These are phyloP conservation scores for Columbina picui DNA, from an alignment of 2,113 vertebrate species.

Conservation along the genomic window DNA sequence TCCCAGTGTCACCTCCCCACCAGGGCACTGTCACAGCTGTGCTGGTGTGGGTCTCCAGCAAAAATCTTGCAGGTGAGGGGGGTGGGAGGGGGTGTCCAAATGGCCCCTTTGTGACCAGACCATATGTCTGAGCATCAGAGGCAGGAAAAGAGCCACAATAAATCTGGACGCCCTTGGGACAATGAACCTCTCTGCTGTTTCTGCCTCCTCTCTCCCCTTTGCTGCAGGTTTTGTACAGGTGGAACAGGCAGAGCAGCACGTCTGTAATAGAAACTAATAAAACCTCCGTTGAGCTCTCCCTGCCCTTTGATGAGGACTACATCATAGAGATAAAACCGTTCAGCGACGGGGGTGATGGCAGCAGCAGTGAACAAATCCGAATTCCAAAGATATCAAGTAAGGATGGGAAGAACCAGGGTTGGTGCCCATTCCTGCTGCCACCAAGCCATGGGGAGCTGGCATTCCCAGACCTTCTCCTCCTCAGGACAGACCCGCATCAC, in stretches of 20 bases:
- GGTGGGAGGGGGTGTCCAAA: too few species aligned
- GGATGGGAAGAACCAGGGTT: background rate
- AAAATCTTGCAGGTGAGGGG: too few species aligned
- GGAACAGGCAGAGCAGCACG: conserved; percentile 87
- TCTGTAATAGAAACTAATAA: conserved; percentile 93
- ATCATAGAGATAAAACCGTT: conserved; percentile 94
- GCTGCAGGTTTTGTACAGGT: conserved; percentile 90
- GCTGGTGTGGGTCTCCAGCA: background rate
- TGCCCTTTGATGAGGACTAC: conserved; percentile 93
- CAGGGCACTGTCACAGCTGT: background rate
- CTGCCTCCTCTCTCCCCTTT: background rate
- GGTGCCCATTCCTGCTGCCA: too few species aligned
- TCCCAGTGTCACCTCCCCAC: background rate
- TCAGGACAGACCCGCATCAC: background rate
- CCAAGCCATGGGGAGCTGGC: fast-evolving
- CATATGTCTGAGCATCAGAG: background rate
- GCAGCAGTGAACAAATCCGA: conserved; percentile 92
- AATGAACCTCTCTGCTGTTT: fast-evolving
- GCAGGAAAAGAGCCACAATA: background rate
- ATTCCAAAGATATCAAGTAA: conserved; percentile 90
- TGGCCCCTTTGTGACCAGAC: background rate
- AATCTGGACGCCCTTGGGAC: fast-evolving
- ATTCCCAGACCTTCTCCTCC: background rate
- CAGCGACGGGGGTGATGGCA: conserved; percentile 95
- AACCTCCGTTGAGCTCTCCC: conserved; percentile 92